phyloP scores from a whole-genome alignment of 2,113 vertebrate species.

The Sylvia atricapilla region DNA sequence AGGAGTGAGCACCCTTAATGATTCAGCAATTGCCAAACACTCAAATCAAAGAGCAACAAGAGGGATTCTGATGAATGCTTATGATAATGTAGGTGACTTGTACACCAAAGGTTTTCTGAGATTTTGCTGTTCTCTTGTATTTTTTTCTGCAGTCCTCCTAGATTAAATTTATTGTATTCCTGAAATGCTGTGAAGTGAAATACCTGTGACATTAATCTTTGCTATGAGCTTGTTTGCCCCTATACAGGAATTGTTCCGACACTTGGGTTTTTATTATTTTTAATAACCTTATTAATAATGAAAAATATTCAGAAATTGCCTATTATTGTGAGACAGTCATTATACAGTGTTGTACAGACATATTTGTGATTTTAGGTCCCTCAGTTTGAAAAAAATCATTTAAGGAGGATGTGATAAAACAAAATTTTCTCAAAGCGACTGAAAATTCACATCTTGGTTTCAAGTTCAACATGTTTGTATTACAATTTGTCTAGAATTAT shows the following conservation, averaged over 20 bases:
- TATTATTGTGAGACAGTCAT: neutral
- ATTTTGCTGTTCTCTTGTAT: neutral
- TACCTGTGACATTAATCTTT: neutral
- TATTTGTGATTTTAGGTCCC: neutral
- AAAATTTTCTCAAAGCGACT: neutral
- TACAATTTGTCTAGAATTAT: neutral
- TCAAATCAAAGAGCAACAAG: neutral
- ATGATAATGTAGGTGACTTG: neutral
- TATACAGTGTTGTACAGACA: neutral
- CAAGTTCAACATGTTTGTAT: neutral
- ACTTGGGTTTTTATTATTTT: neutral
- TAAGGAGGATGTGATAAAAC: neutral
- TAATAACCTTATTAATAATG: neutral
- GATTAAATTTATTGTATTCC: neutral
- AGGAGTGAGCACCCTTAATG: neutral
- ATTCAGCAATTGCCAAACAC: constrained; percentile 2
- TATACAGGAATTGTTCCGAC: neutral
- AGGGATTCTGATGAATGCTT: neutral
- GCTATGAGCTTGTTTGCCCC: neutral
- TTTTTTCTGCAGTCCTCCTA: neutral
- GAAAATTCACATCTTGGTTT: neutral
- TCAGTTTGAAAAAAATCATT: neutral
- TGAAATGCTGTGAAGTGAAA: neutral
- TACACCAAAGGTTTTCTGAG: neutral
- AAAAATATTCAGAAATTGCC: neutral